A percentile compares a stretch with the other conserved stretches of the same genome.
Evolutionary conservation across 2,113 vertebrate genomes (phyloP).

Genomic region (Lates calcarifer): DNA sequence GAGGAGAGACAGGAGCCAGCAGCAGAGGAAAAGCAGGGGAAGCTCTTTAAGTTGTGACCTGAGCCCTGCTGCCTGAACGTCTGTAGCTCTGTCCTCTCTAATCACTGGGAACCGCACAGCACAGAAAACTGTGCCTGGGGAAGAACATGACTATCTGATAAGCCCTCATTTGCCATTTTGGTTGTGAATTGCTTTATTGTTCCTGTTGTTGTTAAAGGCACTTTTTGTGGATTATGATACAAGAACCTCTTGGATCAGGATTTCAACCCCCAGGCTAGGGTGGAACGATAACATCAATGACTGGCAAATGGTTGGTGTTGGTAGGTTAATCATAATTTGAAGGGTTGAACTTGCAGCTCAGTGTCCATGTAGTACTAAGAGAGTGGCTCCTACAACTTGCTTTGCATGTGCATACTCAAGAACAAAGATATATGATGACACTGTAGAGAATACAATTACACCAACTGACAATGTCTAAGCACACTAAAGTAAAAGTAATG

Average conservation of each 20-base stretch:
- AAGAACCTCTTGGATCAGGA: slow-evolving; percentile 49
- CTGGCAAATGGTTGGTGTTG: neutral
- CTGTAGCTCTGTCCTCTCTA: slow-evolving; percentile 43
- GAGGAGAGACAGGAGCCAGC: slow-evolving; percentile 60
- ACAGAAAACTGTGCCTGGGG: slow-evolving; percentile 15
- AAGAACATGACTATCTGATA: slow-evolving; percentile 32
- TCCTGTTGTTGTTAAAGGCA: slow-evolving; percentile 21
- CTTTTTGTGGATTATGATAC: slow-evolving; percentile 38
- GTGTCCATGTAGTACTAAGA: neutral
- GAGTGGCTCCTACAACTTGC: neutral
- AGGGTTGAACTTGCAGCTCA: neutral
- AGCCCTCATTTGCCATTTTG: slow-evolving; percentile 27
- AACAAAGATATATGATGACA: neutral
- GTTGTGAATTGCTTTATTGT: slow-evolving; percentile 30
- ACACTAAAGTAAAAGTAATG: neutral
- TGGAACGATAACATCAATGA: neutral
- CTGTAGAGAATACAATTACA: neutral
- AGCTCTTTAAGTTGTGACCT: slow-evolving; percentile 63
- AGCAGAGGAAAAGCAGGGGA: slow-evolving; percentile 61
- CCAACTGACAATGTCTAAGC: neutral
- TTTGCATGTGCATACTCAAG: neutral
- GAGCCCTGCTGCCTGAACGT: slow-evolving; percentile 44
- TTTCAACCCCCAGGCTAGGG: slow-evolving; percentile 42
- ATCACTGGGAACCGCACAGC: slow-evolving; percentile 45
- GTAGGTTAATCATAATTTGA: neutral